Conservation (phyloP, 1,140 invertebrate genomes). For the Diuraphis noxia region DNA sequence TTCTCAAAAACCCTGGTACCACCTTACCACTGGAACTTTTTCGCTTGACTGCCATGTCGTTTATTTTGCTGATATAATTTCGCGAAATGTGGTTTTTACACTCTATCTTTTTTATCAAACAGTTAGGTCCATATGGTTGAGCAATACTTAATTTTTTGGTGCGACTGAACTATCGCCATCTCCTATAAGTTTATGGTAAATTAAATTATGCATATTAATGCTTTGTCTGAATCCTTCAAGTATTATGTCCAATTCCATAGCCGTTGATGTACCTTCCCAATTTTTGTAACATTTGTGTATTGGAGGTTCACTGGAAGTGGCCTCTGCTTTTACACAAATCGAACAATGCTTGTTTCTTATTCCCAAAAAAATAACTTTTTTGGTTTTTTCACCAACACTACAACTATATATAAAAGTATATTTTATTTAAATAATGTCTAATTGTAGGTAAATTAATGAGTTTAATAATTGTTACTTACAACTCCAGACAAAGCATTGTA, state of each 20-base stretch:
- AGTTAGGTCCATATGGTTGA: not conserved
- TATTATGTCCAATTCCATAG: constrained; percentile 30
- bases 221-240: constrained; percentile 59
- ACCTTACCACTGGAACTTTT: constrained; percentile 15
- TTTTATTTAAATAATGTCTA: not conserved
- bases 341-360: not conserved
- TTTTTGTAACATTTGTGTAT: constrained; percentile 41
- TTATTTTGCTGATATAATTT: not conserved
- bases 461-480: not conserved
- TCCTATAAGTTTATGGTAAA: constrained; percentile 58
- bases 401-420: not conserved
- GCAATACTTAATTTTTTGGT: not conserved
- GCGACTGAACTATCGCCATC: constrained; percentile 59
- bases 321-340: not conserved
- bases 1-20: not conserved
- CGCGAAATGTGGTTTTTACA: not conserved
- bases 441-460: not conserved
- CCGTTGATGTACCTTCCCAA: not conserved
- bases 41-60: not conserved
- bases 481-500: not conserved
- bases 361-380: not conserved
- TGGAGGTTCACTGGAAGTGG: not conserved
- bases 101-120: not conserved
- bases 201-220: constrained; percentile 58
- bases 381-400: not conserved